Base-by-base conservation (phyloP, 2,113 vertebrate genomes). In the Vidua macroura region DNA sequence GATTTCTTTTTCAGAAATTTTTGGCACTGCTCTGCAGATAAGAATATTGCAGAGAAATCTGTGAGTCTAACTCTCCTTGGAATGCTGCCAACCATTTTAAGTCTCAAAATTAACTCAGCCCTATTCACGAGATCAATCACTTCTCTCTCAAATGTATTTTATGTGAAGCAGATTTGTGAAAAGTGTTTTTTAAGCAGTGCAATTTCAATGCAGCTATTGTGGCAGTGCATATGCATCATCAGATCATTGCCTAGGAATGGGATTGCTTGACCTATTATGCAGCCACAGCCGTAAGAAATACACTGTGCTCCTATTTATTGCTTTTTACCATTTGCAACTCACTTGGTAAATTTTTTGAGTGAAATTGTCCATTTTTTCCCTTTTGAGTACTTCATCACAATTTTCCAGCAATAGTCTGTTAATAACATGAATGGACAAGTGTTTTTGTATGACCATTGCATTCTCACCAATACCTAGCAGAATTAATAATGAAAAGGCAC, bases 241-340 rank as follows among this genome's bases (percentile, higher is more conserved):
- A 58, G 33, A 53, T 74, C 1, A 1, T 86, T 64, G 28, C 37
- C 35, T 91, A 30, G 30, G 16, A 53, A 69, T 69, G 53, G 83
- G 55, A 33, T 75, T 87, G 25, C 82, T 92, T 87, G 41, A 63
- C 87, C 31, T 72, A 20, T 92, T 93, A 72, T 62, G 66, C 67
- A 94, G 49, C 18, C 66, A 25, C 15, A 68, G 73, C 44, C 76
- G 19, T 67, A 74, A 81, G 73, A 94, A 91, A 66, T 53, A 77
- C 48, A 33, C n/a, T 52, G 35, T 74, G 33, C 58, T 93, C 31
- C 55, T 48, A 17, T 68, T 68, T 86, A 44, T 74, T 76, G 15
- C 53, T 76, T 94, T 92, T 85, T 83, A 46, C 59, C 19, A n/a
- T 92, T 92, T 92, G 25, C 51, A 90, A 25, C 55, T 90, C 30